Conservation (phyloP, 1,140 invertebrate species). For the Pseudomyrmex dendroicus region DNA sequence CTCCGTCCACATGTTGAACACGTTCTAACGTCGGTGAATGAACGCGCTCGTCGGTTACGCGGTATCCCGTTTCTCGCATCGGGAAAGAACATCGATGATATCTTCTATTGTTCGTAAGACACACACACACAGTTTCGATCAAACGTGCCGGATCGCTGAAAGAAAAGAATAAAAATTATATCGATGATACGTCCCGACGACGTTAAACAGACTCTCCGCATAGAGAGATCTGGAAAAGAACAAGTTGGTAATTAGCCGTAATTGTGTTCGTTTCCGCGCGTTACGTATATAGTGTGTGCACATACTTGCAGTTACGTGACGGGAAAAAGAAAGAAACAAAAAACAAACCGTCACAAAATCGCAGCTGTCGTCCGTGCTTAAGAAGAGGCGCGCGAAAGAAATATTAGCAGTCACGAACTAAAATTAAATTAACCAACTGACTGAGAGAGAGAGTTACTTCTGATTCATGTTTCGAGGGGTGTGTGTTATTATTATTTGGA, state of each 20-base stretch:
- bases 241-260: conserved; percentile 22
- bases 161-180: neutral
- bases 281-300: conserved; percentile 24
- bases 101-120: conserved; percentile 57
- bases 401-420: conserved; percentile 38
- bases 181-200: neutral
- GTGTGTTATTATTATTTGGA: conserved; percentile 71
- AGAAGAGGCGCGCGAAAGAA: neutral
- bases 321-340: neutral
- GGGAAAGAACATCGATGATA: conserved; percentile 50
- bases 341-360: conserved; percentile 2
- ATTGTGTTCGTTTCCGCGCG: conserved; percentile 22
- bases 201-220: neutral
- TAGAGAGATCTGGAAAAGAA: neutral
- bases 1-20: conserved; percentile 44
- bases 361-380: neutral
- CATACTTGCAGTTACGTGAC: conserved; percentile 48
- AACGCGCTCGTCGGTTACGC: conserved; percentile 59
- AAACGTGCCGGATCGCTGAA: neutral
- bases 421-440: conserved; percentile 74
- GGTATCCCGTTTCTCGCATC: conserved; percentile 51
- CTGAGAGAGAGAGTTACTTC: conserved; percentile 51
- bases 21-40: conserved; percentile 61
- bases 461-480: conserved; percentile 68
- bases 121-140: neutral